Conservation (phyloP, 2,888 invertebrate species). For the Synergus japonicus region DNA sequence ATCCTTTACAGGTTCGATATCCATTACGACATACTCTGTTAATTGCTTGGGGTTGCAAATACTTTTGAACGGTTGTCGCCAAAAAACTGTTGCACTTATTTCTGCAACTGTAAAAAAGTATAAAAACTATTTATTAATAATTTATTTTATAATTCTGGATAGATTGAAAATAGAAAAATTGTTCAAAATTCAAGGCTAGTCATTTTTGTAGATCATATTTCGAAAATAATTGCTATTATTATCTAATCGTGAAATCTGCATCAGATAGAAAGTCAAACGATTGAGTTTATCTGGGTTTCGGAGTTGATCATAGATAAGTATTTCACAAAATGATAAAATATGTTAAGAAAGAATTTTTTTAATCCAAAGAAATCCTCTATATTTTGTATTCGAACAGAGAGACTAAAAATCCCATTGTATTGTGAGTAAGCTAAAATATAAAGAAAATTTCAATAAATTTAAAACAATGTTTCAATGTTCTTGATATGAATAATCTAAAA, state of each 20-base stretch:
- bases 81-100: constrained; percentile 87
- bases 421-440: constrained; percentile 4
- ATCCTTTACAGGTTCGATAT: constrained; percentile 88
- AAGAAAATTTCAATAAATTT: constrained; percentile 47
- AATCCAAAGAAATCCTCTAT: background rate
- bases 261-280: background rate
- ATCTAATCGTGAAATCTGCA: background rate
- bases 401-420: constrained; percentile 27
- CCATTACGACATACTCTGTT: constrained; percentile 95
- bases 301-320: background rate
- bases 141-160: background rate
- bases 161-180: background rate
- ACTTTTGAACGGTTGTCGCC: constrained; percentile 91
- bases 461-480: background rate
- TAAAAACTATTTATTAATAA: constrained; percentile 2
- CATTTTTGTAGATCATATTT: background rate
- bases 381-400: background rate
- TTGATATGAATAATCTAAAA: constrained; percentile 31
- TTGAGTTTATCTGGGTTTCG: constrained; percentile 78
- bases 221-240: background rate
- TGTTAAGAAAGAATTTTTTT: background rate
- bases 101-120: constrained; percentile 85
- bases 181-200: background rate
- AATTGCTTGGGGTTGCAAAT: constrained; percentile 95
- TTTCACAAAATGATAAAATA: background rate